Evolutionary conservation across 2,113 vertebrate genomes (phyloP).

Genomic region (Syngnathoides biaculeatus): DNA sequence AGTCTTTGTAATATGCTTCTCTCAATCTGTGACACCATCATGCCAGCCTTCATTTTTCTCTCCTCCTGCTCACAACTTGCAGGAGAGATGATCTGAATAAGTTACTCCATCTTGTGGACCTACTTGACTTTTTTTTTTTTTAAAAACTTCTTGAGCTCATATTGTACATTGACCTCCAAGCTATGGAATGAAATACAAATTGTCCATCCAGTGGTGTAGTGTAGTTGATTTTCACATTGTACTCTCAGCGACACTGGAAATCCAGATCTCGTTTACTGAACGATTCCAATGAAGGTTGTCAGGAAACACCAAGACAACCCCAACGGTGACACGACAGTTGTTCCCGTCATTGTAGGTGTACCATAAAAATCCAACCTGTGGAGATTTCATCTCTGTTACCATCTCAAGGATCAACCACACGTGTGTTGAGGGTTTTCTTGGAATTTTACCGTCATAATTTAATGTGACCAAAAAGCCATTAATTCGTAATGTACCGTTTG

Average conservation of each 20-base stretch:
- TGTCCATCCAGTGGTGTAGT: not conserved
- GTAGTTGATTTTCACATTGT: not conserved
- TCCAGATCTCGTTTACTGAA: not conserved
- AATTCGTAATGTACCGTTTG: no score
- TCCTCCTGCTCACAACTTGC: constrained; percentile 9
- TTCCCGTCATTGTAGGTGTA: no score
- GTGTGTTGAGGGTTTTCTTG: no score
- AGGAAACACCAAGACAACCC: not conserved
- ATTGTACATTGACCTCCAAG: not conserved
- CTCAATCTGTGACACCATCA: constrained; percentile 41
- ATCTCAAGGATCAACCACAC: not conserved
- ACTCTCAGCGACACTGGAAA: not conserved
- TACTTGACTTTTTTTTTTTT: not conserved
- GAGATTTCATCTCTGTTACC: not conserved
- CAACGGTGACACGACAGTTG: no score
- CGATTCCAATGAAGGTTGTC: not conserved
- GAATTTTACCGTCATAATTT: no score
- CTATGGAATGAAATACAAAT: not conserved
- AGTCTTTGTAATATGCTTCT: constrained; percentile 33
- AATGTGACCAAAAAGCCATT: no score
- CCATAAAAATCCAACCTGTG: not conserved
- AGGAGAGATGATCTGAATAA: constrained; percentile 9
- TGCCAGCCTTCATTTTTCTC: constrained; percentile 27
- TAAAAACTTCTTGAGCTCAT: constrained; percentile 13
- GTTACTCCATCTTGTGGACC: constrained; percentile 13